Base-by-base conservation (phyloP, 2,888 invertebrate species). In the Perdita meconis region DNA sequence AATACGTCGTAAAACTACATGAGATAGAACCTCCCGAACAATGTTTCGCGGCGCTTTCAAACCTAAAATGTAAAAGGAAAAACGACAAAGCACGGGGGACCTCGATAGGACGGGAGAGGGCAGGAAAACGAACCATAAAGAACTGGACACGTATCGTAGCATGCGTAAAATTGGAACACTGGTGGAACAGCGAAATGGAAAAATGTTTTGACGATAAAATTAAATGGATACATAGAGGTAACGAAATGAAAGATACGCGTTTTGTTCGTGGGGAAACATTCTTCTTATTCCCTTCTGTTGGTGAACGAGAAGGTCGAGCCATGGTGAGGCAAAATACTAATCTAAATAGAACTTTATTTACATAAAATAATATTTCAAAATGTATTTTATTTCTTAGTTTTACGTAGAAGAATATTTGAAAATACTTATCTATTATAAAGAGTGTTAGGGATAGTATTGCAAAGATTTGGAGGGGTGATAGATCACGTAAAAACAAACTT, bases 231-330 rank as follows among this genome's bases (percentile, higher is more conserved):
- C 36, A n/a, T n/a, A 8, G n/a, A 24, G 59, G 47, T 75, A 75
- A 73, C 75, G 60, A 73, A 73, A 34, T 36, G 65, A 40, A 65
- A 55, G 40, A 16, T 47, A 60, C 12, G 44, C 26, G 26, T 40
- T 57, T 44, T 63, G 36, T 71, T 59, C 42, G 53, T 44, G 26
- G 24, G 26, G 13, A 12, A 12, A 19, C 13, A 1, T 47, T 4
- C 10, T n/a, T 10, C 10, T n/a, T 2, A 6, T 44, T 16, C 4
- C 8, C 30, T 34, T 0, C 12, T 5, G 1, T 0, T 19, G 4
- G 3, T 10, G 6, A 16, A 22, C 24, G 13, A 30, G 8, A 24
- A 22, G 42, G 30, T 24, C 22, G 19, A 26, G 8, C n/a, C 12
- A 0, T n/a, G n/a, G n/a, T n/a, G n/a, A n/a, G n/a, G n/a, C n/a